These are phyloP conservation scores for Malaclemys terrapin DNA, from an alignment of 2,113 vertebrate species.

Conservation along the genomic window DNA sequence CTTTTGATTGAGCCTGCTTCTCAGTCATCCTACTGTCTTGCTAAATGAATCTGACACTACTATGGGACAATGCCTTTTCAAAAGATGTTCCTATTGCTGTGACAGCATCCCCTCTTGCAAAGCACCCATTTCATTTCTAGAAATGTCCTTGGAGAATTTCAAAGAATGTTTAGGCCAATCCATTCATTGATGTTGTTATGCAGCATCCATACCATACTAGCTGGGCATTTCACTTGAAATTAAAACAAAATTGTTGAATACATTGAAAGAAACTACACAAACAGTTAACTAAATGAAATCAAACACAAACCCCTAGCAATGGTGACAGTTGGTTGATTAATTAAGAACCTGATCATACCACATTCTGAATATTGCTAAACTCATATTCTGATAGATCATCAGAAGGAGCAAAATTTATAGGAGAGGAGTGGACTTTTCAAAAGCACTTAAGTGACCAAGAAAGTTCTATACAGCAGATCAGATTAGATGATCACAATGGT, in stretches of 20 bases:
- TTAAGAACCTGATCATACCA: not conserved
- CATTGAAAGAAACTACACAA: not conserved
- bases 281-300: fast-evolving
- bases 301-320: not conserved
- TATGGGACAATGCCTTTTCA: not conserved
- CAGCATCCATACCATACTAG: not conserved
- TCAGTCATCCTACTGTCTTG: not conserved
- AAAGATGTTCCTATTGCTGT: fast-evolving
- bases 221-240: not conserved
- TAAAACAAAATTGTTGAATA: not conserved
- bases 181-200: not conserved
- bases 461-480: not conserved
- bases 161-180: not conserved
- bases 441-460: conserved; percentile 9
- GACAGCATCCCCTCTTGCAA: not conserved
- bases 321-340: not conserved
- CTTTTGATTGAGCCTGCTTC: not conserved
- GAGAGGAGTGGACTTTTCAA: not conserved
- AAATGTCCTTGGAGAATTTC: not conserved
- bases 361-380: not conserved
- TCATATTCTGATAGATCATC: not conserved
- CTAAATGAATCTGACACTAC: not conserved
- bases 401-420: not conserved
- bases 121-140: not conserved
- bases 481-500: too few species aligned